Evolutionary conservation across 2,797 vertebrate genomes (phyloP).

Genomic region (Hypotaenidia okinawae): DNA sequence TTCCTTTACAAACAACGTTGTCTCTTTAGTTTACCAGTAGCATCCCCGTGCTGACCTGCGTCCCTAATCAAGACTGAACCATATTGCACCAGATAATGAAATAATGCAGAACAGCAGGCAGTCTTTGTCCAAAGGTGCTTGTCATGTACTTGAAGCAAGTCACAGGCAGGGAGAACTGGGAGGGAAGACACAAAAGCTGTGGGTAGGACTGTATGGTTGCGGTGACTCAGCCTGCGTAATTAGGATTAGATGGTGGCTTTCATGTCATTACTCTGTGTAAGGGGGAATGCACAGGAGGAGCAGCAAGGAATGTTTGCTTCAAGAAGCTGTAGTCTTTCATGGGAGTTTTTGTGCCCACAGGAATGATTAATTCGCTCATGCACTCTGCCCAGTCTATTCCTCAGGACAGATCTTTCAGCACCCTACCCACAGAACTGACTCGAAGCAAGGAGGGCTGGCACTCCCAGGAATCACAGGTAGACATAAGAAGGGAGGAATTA

Average conservation of each 20-base stretch:
- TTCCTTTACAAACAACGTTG: not conserved
- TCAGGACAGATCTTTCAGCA: not conserved
- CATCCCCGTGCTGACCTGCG: not conserved
- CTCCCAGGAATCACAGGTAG: not conserved
- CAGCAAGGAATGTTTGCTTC: not conserved
- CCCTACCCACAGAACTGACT: not conserved
- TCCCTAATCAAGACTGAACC: not conserved
- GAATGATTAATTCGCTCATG: not conserved
- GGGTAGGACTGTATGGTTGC: not conserved
- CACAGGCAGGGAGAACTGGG: not conserved
- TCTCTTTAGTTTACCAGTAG: not conserved
- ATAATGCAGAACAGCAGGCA: not conserved
- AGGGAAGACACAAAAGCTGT: not conserved
- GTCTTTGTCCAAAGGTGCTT: not conserved
- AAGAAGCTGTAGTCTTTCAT: not conserved
- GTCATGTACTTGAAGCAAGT: not conserved
- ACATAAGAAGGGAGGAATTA: not conserved
- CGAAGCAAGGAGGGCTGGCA: not conserved
- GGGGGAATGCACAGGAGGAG: not conserved
- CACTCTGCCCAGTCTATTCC: not conserved
- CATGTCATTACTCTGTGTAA: not conserved
- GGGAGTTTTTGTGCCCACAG: not conserved
- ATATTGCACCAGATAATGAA: not conserved
- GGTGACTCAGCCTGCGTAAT: not conserved
- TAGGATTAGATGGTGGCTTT: constrained; percentile 1